Evolutionary conservation across 2,888 invertebrate genomes (phyloP), one percentile per base, ranked within the genome.

Genomic region (Hydroisotoma schaefferi): DNA sequence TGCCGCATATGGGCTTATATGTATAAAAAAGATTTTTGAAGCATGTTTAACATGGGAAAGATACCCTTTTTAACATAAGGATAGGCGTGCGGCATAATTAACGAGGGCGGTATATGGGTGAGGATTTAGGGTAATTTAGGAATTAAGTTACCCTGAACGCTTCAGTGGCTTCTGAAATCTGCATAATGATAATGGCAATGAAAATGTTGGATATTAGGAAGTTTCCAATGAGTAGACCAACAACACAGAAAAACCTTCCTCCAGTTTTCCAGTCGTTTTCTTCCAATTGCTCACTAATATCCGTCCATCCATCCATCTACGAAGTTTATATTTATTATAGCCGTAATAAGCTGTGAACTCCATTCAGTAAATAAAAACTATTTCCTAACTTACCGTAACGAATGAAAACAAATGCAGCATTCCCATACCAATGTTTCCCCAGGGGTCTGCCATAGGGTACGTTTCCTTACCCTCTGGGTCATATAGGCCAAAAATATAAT

Each of bases 91-190:
- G n/a, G n/a, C n/a, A n/a, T n/a, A n/a, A n/a, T n/a, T n/a, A n/a
- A n/a, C n/a, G n/a, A n/a, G n/a, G n/a, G n/a, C n/a, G n/a, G n/a
- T n/a, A n/a, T n/a, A n/a, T n/a, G n/a, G n/a, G n/a, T n/a, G n/a
- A n/a, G n/a, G n/a, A n/a, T n/a, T n/a, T n/a, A n/a, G n/a, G n/a
- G n/a, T n/a, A n/a, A n/a, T n/a, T n/a, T n/a, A n/a, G n/a, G n/a
- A n/a, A n/a, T n/a, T n/a, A n/a, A n/a, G n/a, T n/a, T 67, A 68
- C 65, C 33, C 70, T 54, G 44, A 64, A 70, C 2, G 59, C 59
- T n/a, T 70, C 70, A 1, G 70, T 70, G 4, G 68, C 68, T 51
- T 70, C 70, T 1, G 68, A 68, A 43, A 70, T 70, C 40, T 70
- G 68, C 63, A 70, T 60, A 28, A 70, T 70, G 46, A 70, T 70